phyloP scores from a whole-genome alignment of 2,797 vertebrate genomes.

The Hippopotamyrus pictus region DNA sequence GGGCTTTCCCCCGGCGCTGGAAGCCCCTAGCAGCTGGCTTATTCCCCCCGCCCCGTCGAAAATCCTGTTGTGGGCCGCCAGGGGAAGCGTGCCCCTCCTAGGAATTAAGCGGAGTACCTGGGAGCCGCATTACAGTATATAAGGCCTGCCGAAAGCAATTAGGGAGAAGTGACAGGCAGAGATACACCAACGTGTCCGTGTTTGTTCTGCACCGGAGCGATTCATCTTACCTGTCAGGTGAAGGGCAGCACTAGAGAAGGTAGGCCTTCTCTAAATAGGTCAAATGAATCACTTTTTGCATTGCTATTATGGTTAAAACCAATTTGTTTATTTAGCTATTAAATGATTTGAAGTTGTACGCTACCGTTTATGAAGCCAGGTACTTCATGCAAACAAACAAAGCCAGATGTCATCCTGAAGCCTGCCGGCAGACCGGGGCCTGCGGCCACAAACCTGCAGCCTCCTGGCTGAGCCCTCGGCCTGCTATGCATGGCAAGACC shows the following conservation, averaged over 20 bases:
- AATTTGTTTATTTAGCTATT: neutral
- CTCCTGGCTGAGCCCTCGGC: neutral
- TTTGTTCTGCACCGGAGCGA: slow-evolving; percentile 55
- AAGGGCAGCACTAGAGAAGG: slow-evolving; percentile 62
- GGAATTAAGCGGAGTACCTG: neutral
- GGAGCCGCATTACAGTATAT: neutral
- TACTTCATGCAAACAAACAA: neutral
- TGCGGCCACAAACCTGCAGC: neutral
- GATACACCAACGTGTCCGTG: slow-evolving; percentile 61
- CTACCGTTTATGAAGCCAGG: neutral
- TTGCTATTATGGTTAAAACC: neutral
- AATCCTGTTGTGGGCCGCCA: neutral
- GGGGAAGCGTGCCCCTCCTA: neutral
- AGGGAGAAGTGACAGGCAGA: slow-evolving; percentile 44
- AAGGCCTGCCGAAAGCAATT: neutral
- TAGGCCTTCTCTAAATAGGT: slow-evolving; percentile 58
- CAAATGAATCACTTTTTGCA: slow-evolving; percentile 32
- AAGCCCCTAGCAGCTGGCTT: neutral
- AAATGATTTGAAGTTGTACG: neutral
- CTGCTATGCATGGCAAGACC: neutral
- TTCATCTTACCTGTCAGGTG: slow-evolving; percentile 67
- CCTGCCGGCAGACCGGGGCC: neutral
- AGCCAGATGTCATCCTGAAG: neutral
- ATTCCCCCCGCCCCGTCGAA: neutral
- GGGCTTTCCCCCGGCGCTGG: neutral